These are phyloP conservation scores for Pelodytes ibericus DNA, from an alignment of 2,797 vertebrate genomes.

Conservation along the genomic window DNA sequence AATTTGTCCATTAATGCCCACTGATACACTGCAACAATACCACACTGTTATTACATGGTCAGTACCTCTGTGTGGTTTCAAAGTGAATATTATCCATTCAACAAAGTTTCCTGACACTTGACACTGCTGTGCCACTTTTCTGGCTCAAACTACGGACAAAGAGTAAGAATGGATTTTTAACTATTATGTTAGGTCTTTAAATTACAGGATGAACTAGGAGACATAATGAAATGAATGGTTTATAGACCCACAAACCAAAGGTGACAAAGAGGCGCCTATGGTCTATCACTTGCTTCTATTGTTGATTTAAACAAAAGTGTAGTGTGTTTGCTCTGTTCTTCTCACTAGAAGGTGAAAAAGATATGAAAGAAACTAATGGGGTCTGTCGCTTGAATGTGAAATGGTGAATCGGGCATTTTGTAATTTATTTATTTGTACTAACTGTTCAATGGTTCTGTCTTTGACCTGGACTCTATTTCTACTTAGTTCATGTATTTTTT, in stretches of 20 bases:
- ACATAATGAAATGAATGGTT: constrained; percentile 40
- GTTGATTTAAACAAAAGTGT: neutral
- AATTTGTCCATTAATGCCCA: too few relatives aligned
- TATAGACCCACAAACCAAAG: constrained; percentile 35
- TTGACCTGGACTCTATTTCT: too few relatives aligned
- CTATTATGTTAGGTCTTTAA: constrained; percentile 12
- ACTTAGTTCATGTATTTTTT: too few relatives aligned
- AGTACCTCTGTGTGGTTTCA: constrained; percentile 1
- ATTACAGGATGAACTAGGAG: constrained; percentile 44
- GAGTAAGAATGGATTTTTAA: constrained; percentile 26
- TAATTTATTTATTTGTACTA: neutral
- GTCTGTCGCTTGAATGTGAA: neutral
- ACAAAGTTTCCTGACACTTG: constrained; percentile 19
- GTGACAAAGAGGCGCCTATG: neutral
- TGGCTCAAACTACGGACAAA: constrained; percentile 15
- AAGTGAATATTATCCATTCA: neutral
- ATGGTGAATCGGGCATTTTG: neutral
- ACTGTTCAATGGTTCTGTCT: neutral
- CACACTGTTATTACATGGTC: neutral
- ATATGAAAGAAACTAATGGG: neutral
- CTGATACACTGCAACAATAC: too few relatives aligned
- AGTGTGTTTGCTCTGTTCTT: neutral
- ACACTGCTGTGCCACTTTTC: constrained; percentile 35
- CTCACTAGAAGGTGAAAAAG: neutral
- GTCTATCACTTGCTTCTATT: neutral